Evolutionary conservation across 2,797 vertebrate species (phyloP).

Genomic region (Nannoperca australis): DNA sequence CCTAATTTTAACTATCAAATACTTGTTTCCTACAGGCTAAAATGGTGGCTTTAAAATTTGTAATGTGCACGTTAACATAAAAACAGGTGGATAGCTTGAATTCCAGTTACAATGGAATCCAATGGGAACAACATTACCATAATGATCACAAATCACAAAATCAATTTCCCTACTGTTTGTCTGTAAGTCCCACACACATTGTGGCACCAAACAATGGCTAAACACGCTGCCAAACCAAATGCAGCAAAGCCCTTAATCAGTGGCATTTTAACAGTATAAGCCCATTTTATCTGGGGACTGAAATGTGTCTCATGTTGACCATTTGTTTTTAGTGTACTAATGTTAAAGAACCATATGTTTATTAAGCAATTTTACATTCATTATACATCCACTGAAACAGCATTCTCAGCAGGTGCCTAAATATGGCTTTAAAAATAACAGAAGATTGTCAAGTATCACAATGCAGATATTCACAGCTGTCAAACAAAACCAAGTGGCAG

Average conservation of each 20-base stretch:
- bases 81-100: background rate
- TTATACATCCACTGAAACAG: slow-evolving; percentile 7
- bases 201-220: background rate
- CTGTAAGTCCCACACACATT: background rate
- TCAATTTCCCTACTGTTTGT: background rate
- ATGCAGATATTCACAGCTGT: slow-evolving; percentile 34
- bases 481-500: slow-evolving; percentile 13
- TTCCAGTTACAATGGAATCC: background rate
- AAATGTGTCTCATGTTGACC: slow-evolving; percentile 6
- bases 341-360: slow-evolving; percentile 22
- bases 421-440: slow-evolving; percentile 11
- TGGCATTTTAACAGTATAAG: background rate
- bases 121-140: too few relatives aligned
- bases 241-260: background rate
- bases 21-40: background rate
- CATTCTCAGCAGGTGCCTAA: slow-evolving; percentile 16
- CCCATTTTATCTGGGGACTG: background rate
- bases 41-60: background rate
- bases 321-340: slow-evolving; percentile 4
- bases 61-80: too few relatives aligned
- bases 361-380: background rate
- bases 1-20: too few relatives aligned
- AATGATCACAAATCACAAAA: background rate
- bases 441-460: slow-evolving; percentile 11
- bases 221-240: slow-evolving; percentile 1